These are phyloP conservation scores for Phortica variegata DNA, from an alignment of 1,140 invertebrate species.

Conservation along the genomic window DNA sequence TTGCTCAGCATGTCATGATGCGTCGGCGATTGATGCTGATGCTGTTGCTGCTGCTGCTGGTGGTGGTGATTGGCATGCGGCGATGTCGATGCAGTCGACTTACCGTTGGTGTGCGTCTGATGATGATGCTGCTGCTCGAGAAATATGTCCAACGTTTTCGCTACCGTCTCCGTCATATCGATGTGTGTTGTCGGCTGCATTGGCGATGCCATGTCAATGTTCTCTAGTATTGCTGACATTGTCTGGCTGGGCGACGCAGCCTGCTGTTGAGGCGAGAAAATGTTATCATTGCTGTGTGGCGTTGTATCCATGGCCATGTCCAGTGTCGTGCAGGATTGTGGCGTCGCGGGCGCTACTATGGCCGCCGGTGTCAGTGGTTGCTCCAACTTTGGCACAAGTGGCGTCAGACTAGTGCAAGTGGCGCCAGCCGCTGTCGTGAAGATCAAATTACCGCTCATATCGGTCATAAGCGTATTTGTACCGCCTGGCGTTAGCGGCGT, in stretches of 20 bases:
- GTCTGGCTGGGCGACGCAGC: slow-evolving; percentile 9
- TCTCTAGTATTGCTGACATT: slow-evolving; percentile 25
- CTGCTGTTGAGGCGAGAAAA: slow-evolving; percentile 12
- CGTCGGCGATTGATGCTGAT: slow-evolving; percentile 23
- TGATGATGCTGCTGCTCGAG: slow-evolving; percentile 50
- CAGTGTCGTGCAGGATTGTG: slow-evolving; percentile 19
- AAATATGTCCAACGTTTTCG: slow-evolving; percentile 50
- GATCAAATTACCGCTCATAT: slow-evolving; percentile 15
- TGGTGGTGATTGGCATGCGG: slow-evolving; percentile 18
- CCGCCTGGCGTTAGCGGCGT: slow-evolving; percentile 39
- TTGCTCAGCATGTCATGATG: slow-evolving; percentile 18
- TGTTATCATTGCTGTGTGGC: slow-evolving; percentile 2
- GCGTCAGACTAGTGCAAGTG: slow-evolving; percentile 29
- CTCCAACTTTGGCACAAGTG: slow-evolving; percentile 36
- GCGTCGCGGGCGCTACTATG: slow-evolving; percentile 30
- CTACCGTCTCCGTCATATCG: slow-evolving; percentile 43
- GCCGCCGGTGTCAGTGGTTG: not conserved
- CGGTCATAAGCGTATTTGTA: slow-evolving; percentile 16
- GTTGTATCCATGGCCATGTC: slow-evolving; percentile 39
- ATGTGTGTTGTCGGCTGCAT: slow-evolving; percentile 27
- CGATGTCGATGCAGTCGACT: slow-evolving; percentile 12
- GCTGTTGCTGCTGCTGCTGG: slow-evolving; percentile 12
- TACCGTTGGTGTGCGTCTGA: slow-evolving; percentile 26
- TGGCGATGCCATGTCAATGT: slow-evolving; percentile 50
- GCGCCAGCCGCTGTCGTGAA: slow-evolving; percentile 30